Percentiles rank a stretch among this genome's conserved stretches.
Evolutionary conservation across 30 jellyfish, hydroid and myxozoan genomes (phyloP).

Genomic region (Aurelia coerulea): DNA sequence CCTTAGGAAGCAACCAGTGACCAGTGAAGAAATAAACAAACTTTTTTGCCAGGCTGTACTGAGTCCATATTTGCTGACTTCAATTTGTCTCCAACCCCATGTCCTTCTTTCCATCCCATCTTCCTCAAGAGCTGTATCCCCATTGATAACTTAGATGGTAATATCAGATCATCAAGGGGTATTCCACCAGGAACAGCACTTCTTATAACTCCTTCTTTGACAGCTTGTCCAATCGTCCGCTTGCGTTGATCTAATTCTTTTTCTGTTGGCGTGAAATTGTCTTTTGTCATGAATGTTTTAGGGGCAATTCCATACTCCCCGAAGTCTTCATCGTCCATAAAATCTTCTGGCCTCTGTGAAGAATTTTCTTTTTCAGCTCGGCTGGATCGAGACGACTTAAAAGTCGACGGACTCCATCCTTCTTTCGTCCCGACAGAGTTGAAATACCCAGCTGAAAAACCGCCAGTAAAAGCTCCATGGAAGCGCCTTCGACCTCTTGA

Average conservation of each 20-base stretch:
- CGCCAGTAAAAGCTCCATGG: slow-evolving; percentile 99
- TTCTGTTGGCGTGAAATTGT: slow-evolving; percentile 61
- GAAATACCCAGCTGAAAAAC: slow-evolving; percentile 98
- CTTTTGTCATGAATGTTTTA: slow-evolving; percentile 63
- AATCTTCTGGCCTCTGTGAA: slow-evolving; percentile 88
- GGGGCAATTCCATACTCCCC: slow-evolving; percentile 99
- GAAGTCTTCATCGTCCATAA: slow-evolving; percentile 99
- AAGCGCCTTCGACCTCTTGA: slow-evolving; percentile 93
- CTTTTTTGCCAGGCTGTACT: too few species aligned
- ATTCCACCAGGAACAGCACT: slow-evolving; percentile 96
- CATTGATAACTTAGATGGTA: slow-evolving; percentile 76
- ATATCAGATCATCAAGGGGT: slow-evolving; percentile 74
- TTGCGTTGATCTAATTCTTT: slow-evolving; percentile 70
- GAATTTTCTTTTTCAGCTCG: slow-evolving; percentile 44
- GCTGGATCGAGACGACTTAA: slow-evolving; percentile 85
- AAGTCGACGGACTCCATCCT: slow-evolving; percentile 98
- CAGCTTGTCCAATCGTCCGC: slow-evolving; percentile 72
- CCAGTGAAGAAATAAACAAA: too few species aligned
- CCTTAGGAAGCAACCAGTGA: too few species aligned
- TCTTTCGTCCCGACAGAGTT: slow-evolving; percentile 97
- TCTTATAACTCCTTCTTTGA: slow-evolving; percentile 77
- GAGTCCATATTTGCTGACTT: neutral
- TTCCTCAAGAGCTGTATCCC: slow-evolving; percentile 83
- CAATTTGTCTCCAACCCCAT: slow-evolving; percentile 96
- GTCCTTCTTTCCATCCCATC: slow-evolving; percentile 99